Evolutionary conservation across 2,888 invertebrate species (phyloP).

Genomic region (Hanleya hanleyi): DNA sequence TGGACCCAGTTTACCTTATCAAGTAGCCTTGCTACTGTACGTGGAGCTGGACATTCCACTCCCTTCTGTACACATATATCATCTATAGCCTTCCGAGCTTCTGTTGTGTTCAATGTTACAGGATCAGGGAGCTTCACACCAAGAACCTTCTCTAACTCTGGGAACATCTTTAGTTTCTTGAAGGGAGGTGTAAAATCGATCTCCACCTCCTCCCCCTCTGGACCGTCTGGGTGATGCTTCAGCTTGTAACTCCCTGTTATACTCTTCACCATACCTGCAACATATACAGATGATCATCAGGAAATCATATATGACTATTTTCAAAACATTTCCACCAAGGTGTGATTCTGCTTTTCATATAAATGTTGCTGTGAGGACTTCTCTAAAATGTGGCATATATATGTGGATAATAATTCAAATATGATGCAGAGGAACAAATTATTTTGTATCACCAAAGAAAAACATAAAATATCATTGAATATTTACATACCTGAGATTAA

Average conservation of each 20-base stretch:
- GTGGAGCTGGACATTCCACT: constrained; percentile 95
- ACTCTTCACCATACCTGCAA: constrained; percentile 88
- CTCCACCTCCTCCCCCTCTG: constrained; percentile 86
- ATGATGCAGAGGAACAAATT: too few species aligned
- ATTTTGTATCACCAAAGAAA: too few species aligned
- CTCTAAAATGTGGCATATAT: too few species aligned
- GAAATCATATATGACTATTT: not conserved
- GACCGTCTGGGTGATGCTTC: constrained; percentile 86
- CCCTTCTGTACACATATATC: constrained; percentile 86
- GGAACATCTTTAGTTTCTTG: constrained; percentile 91
- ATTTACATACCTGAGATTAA: constrained; percentile 86
- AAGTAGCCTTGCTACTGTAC: constrained; percentile 92
- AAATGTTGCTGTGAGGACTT: too few species aligned
- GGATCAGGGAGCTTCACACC: constrained; percentile 74
- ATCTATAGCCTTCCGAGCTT: constrained; percentile 79
- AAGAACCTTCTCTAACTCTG: constrained; percentile 88
- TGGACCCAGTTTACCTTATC: constrained; percentile 94
- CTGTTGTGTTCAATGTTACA: constrained; percentile 69
- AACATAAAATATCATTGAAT: too few species aligned
- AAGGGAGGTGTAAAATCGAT: constrained; percentile 99
- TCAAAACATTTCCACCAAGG: not conserved
- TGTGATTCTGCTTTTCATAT: not conserved
- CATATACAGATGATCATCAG: not conserved
- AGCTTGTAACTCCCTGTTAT: constrained; percentile 94
- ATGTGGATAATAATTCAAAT: too few species aligned